Base-by-base conservation (phyloP, 1,140 invertebrate species). In the Cheumatopsyche charites region DNA sequence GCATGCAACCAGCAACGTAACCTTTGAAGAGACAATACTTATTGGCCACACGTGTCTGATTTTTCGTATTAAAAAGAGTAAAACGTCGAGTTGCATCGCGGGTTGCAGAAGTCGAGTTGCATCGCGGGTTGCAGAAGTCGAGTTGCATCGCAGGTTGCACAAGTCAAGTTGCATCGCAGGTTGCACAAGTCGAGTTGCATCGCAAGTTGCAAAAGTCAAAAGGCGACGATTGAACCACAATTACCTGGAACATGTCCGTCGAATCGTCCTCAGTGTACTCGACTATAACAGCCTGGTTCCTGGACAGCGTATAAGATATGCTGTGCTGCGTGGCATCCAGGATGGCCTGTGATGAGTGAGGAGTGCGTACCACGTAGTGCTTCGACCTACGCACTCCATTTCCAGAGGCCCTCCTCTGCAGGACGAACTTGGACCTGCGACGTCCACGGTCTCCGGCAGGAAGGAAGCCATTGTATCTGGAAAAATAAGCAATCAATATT, bases 181-280 rank as follows among this genome's bases (percentile, higher is more conserved):
- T n/a, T n/a, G n/a, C n/a, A n/a, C n/a, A n/a, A n/a, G n/a, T n/a
- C n/a, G n/a, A n/a, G n/a, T n/a, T n/a, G n/a, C n/a, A n/a, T n/a
- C n/a, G n/a, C n/a, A n/a, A n/a, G n/a, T n/a, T n/a, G n/a, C n/a
- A n/a, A n/a, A n/a, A n/a, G n/a, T n/a, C n/a, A n/a, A n/a, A n/a
- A n/a, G n/a, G n/a, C n/a, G n/a, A n/a, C n/a, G n/a, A n/a, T n/a
- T n/a, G n/a, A n/a, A n/a, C n/a, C n/a, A 2, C 21, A 19, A 84
- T 86, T 83, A 96, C 95, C 88, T 99, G 97, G 86, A 98, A 98
- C 96, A 99, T 98, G 82, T 98, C 97, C 41, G 95, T 98, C 79
- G 95, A 91, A 68, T 93, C 90, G 83, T 98, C 96, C 78, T 92
- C 91, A 74, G 91, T 93, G 83, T 98, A 99, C 84, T 98, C 96